Conservation (phyloP, 2,113 vertebrate species). For the Aegotheles bennettii region DNA sequence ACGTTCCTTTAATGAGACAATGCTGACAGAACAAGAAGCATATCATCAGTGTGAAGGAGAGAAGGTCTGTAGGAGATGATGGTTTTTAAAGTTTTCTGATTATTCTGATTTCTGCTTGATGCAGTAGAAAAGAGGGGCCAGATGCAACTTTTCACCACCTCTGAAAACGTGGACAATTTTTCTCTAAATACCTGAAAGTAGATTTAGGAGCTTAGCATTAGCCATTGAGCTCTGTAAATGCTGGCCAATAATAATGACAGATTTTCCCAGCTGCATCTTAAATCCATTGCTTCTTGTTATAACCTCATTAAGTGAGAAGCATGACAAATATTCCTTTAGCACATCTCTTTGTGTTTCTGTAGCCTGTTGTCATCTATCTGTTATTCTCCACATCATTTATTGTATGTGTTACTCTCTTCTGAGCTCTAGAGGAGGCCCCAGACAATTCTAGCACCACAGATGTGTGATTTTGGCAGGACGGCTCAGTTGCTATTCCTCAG, state of each 20-base stretch:
- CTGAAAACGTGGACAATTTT: not conserved
- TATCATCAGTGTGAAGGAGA: not conserved
- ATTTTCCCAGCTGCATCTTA: conserved; percentile 16
- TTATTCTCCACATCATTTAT: not conserved
- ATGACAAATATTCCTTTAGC: not conserved
- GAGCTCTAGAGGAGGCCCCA: not conserved
- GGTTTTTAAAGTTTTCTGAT: not conserved
- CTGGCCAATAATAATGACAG: not conserved
- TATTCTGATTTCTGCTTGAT: not conserved
- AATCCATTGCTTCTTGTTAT: conserved; percentile 11
- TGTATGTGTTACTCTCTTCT: not conserved
- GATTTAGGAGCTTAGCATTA: not conserved
- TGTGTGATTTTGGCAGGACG: not conserved
- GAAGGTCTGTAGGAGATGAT: not conserved
- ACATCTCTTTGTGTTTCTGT: not conserved
- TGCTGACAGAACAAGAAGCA: not conserved
- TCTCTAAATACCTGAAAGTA: not conserved
- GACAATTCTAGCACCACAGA: not conserved
- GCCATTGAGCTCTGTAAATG: not conserved
- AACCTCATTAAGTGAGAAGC: not conserved
- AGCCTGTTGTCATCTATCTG: not conserved
- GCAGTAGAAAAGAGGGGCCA: not conserved
- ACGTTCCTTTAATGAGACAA: not conserved
- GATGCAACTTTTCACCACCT: conserved; percentile 1
- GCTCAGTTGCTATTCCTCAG: not conserved